These are phyloP conservation scores for Mythimna impura DNA, from an alignment of 2,888 invertebrate genomes.

Conservation along the genomic window DNA sequence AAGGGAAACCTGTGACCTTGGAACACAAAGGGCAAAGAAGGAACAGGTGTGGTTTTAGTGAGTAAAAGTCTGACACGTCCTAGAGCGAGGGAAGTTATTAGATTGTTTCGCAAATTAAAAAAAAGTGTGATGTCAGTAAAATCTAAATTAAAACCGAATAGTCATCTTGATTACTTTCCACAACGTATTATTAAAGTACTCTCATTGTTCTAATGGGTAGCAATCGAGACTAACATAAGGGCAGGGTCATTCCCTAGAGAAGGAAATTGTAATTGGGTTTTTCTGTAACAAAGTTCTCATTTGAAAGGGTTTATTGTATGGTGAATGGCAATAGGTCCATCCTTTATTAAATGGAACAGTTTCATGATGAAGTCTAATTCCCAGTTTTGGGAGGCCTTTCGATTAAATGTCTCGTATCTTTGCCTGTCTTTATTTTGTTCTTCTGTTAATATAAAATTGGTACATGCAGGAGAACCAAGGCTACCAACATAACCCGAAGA, in stretches of 20 bases:
- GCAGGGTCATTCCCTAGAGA: slow-evolving; percentile 32
- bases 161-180: slow-evolving; percentile 19
- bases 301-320: slow-evolving; percentile 43
- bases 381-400: not conserved
- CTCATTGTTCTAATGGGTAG: slow-evolving; percentile 31
- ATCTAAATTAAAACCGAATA: not conserved
- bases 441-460: not conserved
- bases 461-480: too few species aligned
- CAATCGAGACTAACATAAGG: slow-evolving; percentile 37
- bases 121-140: not conserved
- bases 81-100: too few species aligned
- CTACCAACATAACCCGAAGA: too few species aligned
- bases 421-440: not conserved
- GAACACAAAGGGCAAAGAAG: too few species aligned
- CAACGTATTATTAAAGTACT: slow-evolving; percentile 6
- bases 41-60: too few species aligned
- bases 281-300: slow-evolving; percentile 43
- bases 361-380: slow-evolving; percentile 3
- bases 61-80: too few species aligned
- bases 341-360: slow-evolving; percentile 21
- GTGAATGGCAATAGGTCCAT: slow-evolving; percentile 10
- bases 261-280: slow-evolving; percentile 35
- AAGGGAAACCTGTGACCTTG: too few species aligned
- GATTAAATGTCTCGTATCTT: not conserved
- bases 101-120: too few species aligned